Evolutionary conservation across 2,797 vertebrate species (phyloP).

Genomic region (Brachyrhaphis roseni): DNA sequence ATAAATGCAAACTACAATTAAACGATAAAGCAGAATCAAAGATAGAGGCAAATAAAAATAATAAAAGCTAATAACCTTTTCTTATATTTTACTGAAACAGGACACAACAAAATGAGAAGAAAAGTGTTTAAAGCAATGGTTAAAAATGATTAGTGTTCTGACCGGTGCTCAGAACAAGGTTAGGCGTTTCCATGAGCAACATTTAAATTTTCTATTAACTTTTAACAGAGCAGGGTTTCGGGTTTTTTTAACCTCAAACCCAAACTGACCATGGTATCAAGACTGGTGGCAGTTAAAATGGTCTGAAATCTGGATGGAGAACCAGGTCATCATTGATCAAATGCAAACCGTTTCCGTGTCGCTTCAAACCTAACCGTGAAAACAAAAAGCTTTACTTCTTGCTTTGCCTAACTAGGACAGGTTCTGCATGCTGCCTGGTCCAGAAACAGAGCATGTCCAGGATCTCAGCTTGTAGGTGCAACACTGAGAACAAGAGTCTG

Average conservation of each 20-base stretch:
- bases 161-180: neutral
- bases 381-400: neutral
- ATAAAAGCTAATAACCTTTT: neutral
- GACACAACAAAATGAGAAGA: neutral
- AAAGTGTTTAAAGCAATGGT: neutral
- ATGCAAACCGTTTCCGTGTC: neutral
- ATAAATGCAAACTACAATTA: neutral
- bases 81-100: neutral
- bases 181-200: neutral
- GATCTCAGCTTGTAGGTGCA: neutral
- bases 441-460: neutral
- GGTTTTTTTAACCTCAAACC: neutral
- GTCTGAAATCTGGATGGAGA: neutral
- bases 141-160: neutral
- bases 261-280: neutral
- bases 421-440: neutral
- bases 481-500: neutral
- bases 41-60: neutral
- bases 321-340: neutral
- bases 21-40: neutral
- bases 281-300: neutral
- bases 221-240: neutral
- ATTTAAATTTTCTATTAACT: neutral
- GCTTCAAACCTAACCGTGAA: neutral
- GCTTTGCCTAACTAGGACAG: neutral